Evolutionary conservation across 2,113 vertebrate genomes (phyloP).

Genomic region (Proteles cristata): DNA sequence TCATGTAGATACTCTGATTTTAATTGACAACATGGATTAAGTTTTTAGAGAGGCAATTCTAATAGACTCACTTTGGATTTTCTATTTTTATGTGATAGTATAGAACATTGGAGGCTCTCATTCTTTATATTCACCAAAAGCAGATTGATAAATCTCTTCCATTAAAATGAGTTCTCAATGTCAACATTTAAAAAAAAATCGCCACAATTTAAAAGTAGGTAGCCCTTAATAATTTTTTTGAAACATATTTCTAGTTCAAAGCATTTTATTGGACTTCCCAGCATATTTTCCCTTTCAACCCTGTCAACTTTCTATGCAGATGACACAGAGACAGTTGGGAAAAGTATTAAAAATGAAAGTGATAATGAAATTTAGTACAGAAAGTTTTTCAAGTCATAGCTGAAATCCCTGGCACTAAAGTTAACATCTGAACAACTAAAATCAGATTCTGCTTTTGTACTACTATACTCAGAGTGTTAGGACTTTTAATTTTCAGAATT

Average conservation of each 20-base stretch:
- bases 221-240: neutral
- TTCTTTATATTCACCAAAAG: constrained; percentile 29
- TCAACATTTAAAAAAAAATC: constrained; percentile 44
- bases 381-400: neutral
- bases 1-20: constrained; percentile 51
- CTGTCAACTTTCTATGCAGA: constrained; percentile 6
- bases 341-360: constrained; percentile 28
- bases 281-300: constrained; percentile 46
- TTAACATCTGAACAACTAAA: constrained; percentile 16
- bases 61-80: constrained; percentile 49
- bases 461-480: neutral
- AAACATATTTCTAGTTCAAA: constrained; percentile 20
- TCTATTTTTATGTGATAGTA: neutral
- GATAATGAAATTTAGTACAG: neutral
- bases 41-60: constrained; percentile 30
- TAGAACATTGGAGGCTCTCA: neutral
- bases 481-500: constrained; percentile 25
- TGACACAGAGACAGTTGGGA: neutral
- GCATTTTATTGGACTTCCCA: neutral
- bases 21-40: constrained; percentile 48
- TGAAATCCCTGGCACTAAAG: constrained; percentile 12
- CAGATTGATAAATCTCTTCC: constrained; percentile 40
- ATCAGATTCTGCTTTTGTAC: constrained; percentile 17
- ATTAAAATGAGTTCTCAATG: constrained; percentile 48
- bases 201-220: neutral